Base-by-base conservation (phyloP, 1,140 invertebrate species). In the Oncopeltus fasciatus region DNA sequence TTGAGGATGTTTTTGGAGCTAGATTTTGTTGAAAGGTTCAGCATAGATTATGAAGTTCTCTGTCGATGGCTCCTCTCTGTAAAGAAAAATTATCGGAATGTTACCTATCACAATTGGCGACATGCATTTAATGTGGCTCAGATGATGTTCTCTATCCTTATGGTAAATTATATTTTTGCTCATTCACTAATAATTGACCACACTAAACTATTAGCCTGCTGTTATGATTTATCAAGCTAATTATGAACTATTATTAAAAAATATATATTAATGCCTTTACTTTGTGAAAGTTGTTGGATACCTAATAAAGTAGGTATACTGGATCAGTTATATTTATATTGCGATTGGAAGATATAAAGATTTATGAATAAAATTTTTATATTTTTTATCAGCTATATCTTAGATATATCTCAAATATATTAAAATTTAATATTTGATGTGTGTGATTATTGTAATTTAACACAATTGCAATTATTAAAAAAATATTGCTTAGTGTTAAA, bases 21-120 rank as follows among this genome's bases (percentile, higher is more conserved):
- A 68, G 90, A 92, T 72, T 84, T 94, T 69, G 86, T 93, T 49
- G 87, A 92, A 72, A 76, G 88, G 62, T 94, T 93, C 73, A 88
- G 91, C 69, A 92, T 94, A 67, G 88, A 93, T 68, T 92, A 93
- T 73, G 81, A 87, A 65, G 88, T 92, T 16, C 76, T 92, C 1
- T 92, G 89, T 72, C 80, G 89, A 64, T 96, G 92, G 92, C 76
- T 95, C 27, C 77, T 93, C 51, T 93, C 89, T 69, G 92, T 97
- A 5, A 95, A 95, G 77, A 97, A 96, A 73, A 97, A 97, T 74
- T 97, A 97, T 75, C 80, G 94, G 57, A 91, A 92, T 71, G 92
- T 97, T 16, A 93, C 88, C 11, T 97, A 97, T 72, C 94, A 97
- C 73, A 97, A 96, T 74, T 97, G 93, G 93, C 81, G 92, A 70